phyloP scores from a whole-genome alignment of 2,797 vertebrate genomes.

The Melanitta fusca region DNA sequence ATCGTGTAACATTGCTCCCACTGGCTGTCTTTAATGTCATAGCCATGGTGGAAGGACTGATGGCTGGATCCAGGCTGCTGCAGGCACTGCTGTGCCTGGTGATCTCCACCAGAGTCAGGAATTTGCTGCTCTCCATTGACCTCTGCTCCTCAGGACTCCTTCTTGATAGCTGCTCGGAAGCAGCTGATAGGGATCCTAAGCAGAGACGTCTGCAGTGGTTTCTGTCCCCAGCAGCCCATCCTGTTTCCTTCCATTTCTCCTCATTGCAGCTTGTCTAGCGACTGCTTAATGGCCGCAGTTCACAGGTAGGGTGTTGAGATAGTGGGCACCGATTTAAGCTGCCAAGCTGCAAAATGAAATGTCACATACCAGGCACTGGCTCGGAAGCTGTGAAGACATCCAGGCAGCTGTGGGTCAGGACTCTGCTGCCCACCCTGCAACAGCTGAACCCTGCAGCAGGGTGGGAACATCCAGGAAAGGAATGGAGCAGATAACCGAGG shows the following conservation, averaged over 20 bases:
- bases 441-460: not conserved
- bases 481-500: not conserved
- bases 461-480: not conserved
- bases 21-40: not conserved
- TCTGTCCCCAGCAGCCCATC: not conserved
- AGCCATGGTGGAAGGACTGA: not conserved
- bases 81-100: not conserved
- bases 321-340: not conserved
- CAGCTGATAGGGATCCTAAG: not conserved
- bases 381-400: not conserved
- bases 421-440: not conserved
- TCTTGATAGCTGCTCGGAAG: not conserved
- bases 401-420: not conserved
- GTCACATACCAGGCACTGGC: not conserved
- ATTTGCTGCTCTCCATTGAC: not conserved
- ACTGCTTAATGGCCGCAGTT: not conserved
- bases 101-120: not conserved
- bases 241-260: not conserved
- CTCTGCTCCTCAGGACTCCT: not conserved
- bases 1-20: not conserved
- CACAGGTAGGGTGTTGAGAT: not conserved
- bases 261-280: not conserved
- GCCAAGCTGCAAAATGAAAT: not conserved
- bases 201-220: not conserved
- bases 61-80: accelerated